Base-by-base conservation (phyloP, 2,113 vertebrate species). In the Myrmecophaga tridactyla region DNA sequence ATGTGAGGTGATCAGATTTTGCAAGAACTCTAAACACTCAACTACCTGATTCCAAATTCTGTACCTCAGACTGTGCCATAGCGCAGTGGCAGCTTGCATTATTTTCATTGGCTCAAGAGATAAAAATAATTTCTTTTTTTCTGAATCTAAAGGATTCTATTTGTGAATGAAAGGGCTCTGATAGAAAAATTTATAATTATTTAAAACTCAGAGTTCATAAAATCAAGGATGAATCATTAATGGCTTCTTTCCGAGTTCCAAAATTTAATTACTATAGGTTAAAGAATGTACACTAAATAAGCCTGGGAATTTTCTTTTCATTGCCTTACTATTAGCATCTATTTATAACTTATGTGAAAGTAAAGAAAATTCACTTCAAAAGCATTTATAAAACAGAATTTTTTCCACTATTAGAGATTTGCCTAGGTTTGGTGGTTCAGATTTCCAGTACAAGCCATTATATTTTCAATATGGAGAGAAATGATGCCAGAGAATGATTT, bases 351-450 rank as follows among this genome's bases (percentile, higher is more conserved):
- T 85, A 91, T 1, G 63, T 67, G 4, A 89, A 75, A 39, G 75
- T 89, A 76, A 92, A 75, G 88, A 78, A 73, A 72, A 43, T 60
- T 60, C 10, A 80, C 39, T 81, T 96, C 60, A 7, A 56, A 93
- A 48, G 46, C 29, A 65, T 43, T 31, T 56, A 83, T n/a, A 91
- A 73, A 70, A 75, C 46, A 2, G 14, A 65, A 41, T 56, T 51
- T 95, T 95, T 58, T 89, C 67, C n/a, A n/a, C 12, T 67, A 84
- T 25, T 39, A 81, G 41, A 75, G 7, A 53, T 67, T 95, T 86
- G 3, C 46, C 89, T 2, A 67, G 1, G 0, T 12, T 6, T 92
- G 29, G 1, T 67, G 31, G 27, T 58, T 95, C 6, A 58, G 6
- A 15, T 78, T 86, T 77, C 11, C 23, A 75, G 20, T 70, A 9